These are phyloP conservation scores for Tholera decimalis DNA, from an alignment of 2,888 invertebrate species.

Conservation along the genomic window DNA sequence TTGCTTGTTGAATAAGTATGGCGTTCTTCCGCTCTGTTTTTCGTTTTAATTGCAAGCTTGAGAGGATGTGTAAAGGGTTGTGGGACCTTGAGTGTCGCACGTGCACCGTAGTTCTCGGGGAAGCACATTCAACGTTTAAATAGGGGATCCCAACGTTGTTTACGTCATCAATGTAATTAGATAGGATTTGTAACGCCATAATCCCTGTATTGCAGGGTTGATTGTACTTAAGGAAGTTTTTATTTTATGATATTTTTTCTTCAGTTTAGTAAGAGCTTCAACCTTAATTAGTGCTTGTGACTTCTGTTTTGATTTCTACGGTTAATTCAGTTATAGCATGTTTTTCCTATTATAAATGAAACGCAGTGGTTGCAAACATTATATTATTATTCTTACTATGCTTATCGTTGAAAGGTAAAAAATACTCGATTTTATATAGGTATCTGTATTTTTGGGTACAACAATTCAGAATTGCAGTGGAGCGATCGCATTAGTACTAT, in stretches of 20 bases:
- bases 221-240: conserved; percentile 57
- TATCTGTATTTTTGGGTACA: too few species aligned
- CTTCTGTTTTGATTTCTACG: conserved; percentile 32
- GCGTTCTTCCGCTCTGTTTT: conserved; percentile 83
- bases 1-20: conserved; percentile 71
- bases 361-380: conserved; percentile 8
- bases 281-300: conserved; percentile 46
- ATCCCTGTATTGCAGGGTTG: conserved; percentile 63
- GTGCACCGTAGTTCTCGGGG: conserved; percentile 82
- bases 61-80: conserved; percentile 90
- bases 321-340: conserved; percentile 32
- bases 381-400: conserved; percentile 5
- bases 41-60: conserved; percentile 90
- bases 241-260: not conserved
- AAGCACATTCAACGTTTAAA: conserved; percentile 87
- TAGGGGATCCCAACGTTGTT: conserved; percentile 80
- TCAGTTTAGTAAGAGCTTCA: conserved; percentile 32
- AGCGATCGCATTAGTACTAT: too few species aligned
- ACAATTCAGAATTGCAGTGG: too few species aligned
- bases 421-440: too few species aligned
- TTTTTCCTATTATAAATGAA: conserved; percentile 28
- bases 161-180: conserved; percentile 78
- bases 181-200: conserved; percentile 65
- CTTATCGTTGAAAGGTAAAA: too few species aligned
- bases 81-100: conserved; percentile 90